phyloP scores from a whole-genome alignment of 2,113 vertebrate species.

The Thalassarche chlororhynchos region DNA sequence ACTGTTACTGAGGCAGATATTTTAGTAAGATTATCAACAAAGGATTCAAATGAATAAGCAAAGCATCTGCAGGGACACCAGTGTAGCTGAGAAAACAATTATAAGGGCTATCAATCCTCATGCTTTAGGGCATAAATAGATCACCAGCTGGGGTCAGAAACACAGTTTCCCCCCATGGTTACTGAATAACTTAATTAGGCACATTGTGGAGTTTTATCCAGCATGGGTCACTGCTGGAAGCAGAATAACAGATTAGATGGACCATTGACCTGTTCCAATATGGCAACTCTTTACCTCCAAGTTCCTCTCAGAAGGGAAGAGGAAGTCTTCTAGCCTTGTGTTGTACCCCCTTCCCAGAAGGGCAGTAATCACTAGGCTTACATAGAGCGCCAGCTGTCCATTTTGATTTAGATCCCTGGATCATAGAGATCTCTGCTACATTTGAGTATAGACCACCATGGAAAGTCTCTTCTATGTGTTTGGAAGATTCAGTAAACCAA shows the following conservation, averaged over 20 bases:
- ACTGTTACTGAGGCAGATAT: conserved; percentile 32
- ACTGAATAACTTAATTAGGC: conserved; percentile 65
- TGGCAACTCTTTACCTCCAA: background rate
- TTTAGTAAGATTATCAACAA: conserved; percentile 51
- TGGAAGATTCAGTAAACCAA: background rate
- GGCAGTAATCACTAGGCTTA: background rate
- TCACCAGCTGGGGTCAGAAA: conserved; percentile 74
- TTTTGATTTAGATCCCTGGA: background rate
- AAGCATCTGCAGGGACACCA: conserved; percentile 37
- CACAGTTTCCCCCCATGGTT: conserved; percentile 34
- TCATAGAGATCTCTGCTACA: background rate
- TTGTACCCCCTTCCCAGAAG: background rate
- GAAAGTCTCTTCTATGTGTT: background rate
- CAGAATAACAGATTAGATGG: conserved; percentile 46
- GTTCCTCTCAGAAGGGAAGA: background rate
- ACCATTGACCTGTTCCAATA: conserved; percentile 52
- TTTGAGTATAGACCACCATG: background rate
- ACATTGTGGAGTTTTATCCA: conserved; percentile 21
- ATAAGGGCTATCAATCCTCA: conserved; percentile 65
- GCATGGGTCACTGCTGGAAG: conserved; percentile 47
- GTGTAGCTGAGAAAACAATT: conserved; percentile 67
- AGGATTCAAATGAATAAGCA: conserved; percentile 48
- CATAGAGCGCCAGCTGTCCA: background rate
- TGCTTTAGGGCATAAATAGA: conserved; percentile 72
- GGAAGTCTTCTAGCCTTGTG: background rate